Evolutionary conservation across 2,888 invertebrate genomes (phyloP), one percentile per base, ranked within the genome.

Genomic region (Plusia festucae): DNA sequence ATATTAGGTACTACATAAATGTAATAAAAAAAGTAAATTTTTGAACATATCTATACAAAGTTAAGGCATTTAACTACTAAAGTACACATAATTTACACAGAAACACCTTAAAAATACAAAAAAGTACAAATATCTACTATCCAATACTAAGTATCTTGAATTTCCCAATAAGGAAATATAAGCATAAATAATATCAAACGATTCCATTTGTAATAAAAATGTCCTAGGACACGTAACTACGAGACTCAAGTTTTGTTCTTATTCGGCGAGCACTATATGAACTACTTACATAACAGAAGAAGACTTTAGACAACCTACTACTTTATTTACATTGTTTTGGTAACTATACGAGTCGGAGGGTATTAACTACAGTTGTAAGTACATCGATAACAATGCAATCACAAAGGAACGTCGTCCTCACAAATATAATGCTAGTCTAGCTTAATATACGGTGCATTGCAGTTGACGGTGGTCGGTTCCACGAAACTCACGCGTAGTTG

Each of bases 401-500:
- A 40, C 30, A 30, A 62, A 32, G 16, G 22, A 20, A 13, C 49
- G 24, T 46, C 30, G 46, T 24, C 27, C 32, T 60, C 27, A 56
- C n/a, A 60, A 22, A 34, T 27, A 53, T 60, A 59, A 51, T 15
- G 8, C 24, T 59, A 53, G 15, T 27, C 30, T 40, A 22, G 5
- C 34, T 40, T 57, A 66, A 63, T 49, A 62, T 58, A 61, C 53
- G 72, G 71, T 77, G 80, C 73, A 72, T 75, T 78, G 79, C 49
- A 57, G 55, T 20, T 59, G 3, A 65, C 44, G 34, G 15, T 54
- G 30, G 13, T 13, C 0, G 16, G 16, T 2, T 15, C 44, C 16
- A 9, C 11, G 32, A 0, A 52, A 13, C 52, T 83, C 78, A 90
- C 63, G 88, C 83, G 79, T 89, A 91, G 76, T 82, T 90, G 0